Conservation (phyloP, 2,113 vertebrate genomes). For the Myocastor coypus region DNA sequence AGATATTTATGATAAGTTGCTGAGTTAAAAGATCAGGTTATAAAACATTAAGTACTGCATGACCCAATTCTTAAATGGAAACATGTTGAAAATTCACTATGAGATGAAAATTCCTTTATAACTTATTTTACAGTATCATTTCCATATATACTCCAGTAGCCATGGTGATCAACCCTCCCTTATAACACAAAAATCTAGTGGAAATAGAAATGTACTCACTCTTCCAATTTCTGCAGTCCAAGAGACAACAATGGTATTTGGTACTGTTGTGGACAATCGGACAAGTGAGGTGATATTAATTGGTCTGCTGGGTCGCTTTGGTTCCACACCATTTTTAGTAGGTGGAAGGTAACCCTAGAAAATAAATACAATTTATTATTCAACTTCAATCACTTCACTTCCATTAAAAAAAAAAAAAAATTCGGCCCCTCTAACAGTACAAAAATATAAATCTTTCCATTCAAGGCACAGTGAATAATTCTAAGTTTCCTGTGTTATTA, state of each 20-base stretch:
- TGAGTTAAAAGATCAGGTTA: conserved; percentile 7
- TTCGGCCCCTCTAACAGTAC: neutral
- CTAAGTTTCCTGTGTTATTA: neutral
- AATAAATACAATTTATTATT: conserved; percentile 52
- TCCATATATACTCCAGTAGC: conserved; percentile 31
- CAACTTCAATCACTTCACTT: conserved; percentile 48
- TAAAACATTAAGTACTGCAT: neutral
- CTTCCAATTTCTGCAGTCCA: conserved; percentile 99
- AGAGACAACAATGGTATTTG: conserved; percentile 98
- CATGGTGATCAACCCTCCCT: conserved; percentile 53
- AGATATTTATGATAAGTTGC: neutral
- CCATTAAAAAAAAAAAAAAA: conserved; percentile 1
- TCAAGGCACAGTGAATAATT: conserved; percentile 6
- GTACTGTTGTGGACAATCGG: conserved; percentile 96
- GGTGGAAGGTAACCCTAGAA: conserved; percentile 98
- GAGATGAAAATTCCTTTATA: conserved; percentile 58
- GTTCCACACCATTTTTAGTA: conserved; percentile 99
- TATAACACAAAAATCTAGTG: neutral
- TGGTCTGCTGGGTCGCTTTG: conserved; percentile 98
- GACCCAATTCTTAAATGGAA: conserved; percentile 45
- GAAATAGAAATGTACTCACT: conserved; percentile 86
- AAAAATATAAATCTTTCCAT: conserved; percentile 48
- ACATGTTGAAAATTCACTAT: conserved; percentile 53
- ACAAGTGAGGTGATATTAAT: conserved; percentile 99
- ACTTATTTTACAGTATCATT: conserved; percentile 39